Evolutionary conservation across 30 jellyfish, hydroid and myxozoan genomes (phyloP).

Genomic region (Aurelia sp.): DNA sequence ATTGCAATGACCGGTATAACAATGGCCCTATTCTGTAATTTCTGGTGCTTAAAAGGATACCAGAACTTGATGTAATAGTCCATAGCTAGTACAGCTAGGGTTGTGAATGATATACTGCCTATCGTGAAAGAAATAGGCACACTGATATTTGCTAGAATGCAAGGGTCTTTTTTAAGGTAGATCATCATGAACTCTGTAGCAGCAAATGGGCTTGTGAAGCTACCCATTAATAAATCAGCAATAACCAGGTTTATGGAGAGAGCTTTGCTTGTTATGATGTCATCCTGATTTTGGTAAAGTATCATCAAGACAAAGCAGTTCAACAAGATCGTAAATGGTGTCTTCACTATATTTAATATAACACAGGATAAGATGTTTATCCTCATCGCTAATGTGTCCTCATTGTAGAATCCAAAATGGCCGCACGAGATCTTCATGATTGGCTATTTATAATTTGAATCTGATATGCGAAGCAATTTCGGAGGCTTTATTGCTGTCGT

Average conservation of each 20-base stretch:
- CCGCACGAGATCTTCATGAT: constrained; percentile 35
- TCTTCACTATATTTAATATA: background rate
- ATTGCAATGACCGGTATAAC: background rate
- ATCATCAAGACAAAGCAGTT: constrained; percentile 31
- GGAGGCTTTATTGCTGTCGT: too few species aligned
- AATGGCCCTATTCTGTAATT: constrained; percentile 8
- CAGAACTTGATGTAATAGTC: constrained; percentile 42
- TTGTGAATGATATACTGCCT: constrained; percentile 39
- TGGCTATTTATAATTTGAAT: too few species aligned
- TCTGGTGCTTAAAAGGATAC: constrained; percentile 42
- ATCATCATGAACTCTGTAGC: constrained; percentile 29
- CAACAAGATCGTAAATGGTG: constrained; percentile 29
- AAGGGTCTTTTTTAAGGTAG: constrained; percentile 17
- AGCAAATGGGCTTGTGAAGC: constrained; percentile 46
- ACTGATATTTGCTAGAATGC: constrained; percentile 23
- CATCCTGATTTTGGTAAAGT: constrained; percentile 1
- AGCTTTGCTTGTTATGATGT: constrained; percentile 14
- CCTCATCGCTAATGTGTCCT: constrained; percentile 27
- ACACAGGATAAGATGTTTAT: constrained; percentile 15
- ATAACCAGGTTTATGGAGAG: constrained; percentile 31
- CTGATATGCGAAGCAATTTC: too few species aligned
- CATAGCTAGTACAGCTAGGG: constrained; percentile 42
- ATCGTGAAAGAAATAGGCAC: constrained; percentile 31
- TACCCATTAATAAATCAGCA: constrained; percentile 36
- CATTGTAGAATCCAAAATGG: constrained; percentile 39